Conservation (phyloP, 2,113 vertebrate species). For the Sebastes fasciatus region DNA sequence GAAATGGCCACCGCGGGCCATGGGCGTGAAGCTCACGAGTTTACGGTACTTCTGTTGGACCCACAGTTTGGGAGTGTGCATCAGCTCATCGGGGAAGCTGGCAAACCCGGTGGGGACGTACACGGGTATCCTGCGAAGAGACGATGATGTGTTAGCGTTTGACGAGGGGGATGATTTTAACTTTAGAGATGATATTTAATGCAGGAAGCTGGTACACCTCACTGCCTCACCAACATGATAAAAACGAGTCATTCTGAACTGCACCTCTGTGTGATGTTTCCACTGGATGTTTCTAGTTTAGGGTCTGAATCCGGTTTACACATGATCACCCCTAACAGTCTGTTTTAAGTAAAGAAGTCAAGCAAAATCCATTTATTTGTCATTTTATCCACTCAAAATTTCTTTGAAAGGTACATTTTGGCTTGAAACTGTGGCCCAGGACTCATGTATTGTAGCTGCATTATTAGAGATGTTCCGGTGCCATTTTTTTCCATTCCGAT, state of each 20-base stretch:
- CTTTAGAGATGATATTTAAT: background rate
- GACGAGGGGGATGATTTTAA: background rate
- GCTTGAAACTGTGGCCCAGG: background rate
- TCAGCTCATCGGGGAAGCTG: conserved; percentile 87
- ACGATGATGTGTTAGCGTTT: background rate
- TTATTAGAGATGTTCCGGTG: background rate
- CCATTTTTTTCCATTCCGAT: no score
- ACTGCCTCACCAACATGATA: no score
- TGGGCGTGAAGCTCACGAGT: conserved; percentile 80
- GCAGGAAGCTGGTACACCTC: no score
- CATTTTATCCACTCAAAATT: background rate
- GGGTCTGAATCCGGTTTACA: no score
- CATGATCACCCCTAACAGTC: no score
- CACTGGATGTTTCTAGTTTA: no score
- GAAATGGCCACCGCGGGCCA: conserved; percentile 89
- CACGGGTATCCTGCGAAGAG: conserved; percentile 78
- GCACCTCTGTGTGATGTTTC: no score
- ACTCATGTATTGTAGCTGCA: background rate
- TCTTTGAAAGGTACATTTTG: background rate
- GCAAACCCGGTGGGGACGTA: conserved; percentile 85
- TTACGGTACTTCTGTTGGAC: conserved; percentile 82
- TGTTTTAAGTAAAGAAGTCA: no score
- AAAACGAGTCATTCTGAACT: no score
- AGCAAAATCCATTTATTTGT: no score
- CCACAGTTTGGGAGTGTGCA: conserved; percentile 84